Evolutionary conservation across 2,797 vertebrate genomes (phyloP).

Genomic region (Gallinago stenura): DNA sequence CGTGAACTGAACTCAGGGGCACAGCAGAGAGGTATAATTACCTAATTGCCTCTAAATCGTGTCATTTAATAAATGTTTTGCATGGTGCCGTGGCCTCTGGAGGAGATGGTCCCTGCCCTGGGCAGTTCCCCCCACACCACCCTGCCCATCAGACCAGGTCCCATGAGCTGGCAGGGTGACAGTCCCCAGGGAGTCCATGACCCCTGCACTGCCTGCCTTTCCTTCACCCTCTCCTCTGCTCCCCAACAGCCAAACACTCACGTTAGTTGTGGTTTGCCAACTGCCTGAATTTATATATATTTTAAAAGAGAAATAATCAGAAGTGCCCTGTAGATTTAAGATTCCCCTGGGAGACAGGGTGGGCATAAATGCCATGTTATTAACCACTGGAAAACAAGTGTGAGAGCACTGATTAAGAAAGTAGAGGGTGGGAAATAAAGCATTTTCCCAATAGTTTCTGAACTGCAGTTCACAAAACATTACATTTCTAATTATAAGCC

Average conservation of each 20-base stretch:
- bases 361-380: background rate
- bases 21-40: conserved; percentile 2
- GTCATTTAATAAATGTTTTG: background rate
- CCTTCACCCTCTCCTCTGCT: background rate
- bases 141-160: background rate
- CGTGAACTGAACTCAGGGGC: background rate
- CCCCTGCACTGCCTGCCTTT: background rate
- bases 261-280: background rate
- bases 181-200: fast-evolving
- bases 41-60: background rate
- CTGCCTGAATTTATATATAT: background rate
- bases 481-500: conserved; percentile 55
- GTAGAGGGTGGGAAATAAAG: background rate
- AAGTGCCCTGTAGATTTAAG: conserved; percentile 9
- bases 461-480: conserved; percentile 67
- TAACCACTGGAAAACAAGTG: background rate
- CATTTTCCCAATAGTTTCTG: conserved; percentile 36
- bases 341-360: background rate
- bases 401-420: conserved; percentile 25
- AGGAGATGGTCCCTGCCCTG: background rate
- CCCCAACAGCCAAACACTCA: background rate
- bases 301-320: background rate
- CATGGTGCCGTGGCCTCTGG: background rate
- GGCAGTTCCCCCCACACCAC: background rate
- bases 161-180: background rate